A percentile compares a stretch with the other conserved stretches of the same genome.
phyloP scores from a whole-genome alignment of 2,113 vertebrate genomes.

The Regulus satrapa region DNA sequence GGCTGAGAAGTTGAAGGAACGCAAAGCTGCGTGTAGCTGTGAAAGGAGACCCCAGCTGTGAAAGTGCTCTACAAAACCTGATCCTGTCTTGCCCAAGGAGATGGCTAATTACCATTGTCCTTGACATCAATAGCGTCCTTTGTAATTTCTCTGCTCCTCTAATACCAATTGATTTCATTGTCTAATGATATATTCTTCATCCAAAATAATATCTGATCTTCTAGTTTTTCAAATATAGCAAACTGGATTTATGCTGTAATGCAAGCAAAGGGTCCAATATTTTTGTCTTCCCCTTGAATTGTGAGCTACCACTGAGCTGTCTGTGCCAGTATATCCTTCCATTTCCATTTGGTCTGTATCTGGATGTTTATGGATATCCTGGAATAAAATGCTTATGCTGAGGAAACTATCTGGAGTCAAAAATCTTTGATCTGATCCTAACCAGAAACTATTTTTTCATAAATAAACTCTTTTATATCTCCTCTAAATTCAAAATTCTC shows the following conservation, averaged over 20 bases:
- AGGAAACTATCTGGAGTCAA: background rate
- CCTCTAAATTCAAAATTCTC: background rate
- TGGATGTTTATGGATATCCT: background rate
- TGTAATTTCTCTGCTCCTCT: background rate
- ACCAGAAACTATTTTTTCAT: background rate
- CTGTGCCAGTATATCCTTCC: background rate
- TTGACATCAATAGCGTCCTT: background rate
- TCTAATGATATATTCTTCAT: background rate
- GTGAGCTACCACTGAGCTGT: background rate
- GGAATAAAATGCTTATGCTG: background rate
- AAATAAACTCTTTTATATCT: background rate
- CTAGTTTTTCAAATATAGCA: background rate
- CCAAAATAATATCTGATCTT: background rate
- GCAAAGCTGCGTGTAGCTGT: background rate
- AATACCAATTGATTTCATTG: background rate
- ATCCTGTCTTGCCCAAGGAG: background rate
- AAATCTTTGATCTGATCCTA: background rate
- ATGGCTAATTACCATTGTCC: background rate
- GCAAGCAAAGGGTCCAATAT: background rate
- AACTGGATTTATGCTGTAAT: background rate
- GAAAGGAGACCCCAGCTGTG: background rate
- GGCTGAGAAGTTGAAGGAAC: background rate
- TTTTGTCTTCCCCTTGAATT: background rate
- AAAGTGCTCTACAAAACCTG: background rate
- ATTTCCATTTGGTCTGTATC: background rate